These are phyloP conservation scores for Formicarius rufipectus DNA, from an alignment of 2,113 vertebrate species.

Conservation along the genomic window DNA sequence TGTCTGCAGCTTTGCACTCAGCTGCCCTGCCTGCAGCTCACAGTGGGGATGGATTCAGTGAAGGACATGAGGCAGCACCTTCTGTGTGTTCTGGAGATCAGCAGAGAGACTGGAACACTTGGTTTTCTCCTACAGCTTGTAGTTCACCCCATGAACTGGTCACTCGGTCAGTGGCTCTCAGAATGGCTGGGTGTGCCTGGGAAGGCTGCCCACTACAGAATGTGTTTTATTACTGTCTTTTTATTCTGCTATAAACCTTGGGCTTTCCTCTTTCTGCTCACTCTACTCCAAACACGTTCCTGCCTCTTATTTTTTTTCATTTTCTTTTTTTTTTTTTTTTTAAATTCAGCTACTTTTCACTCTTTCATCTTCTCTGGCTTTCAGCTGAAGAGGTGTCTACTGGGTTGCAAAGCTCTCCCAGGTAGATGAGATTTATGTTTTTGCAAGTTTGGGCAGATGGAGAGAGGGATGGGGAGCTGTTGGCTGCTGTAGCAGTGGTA, in stretches of 20 bases:
- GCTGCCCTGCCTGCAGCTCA: neutral
- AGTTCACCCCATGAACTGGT: neutral
- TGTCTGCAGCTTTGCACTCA: accelerated
- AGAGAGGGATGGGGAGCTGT: slow-evolving; percentile 28
- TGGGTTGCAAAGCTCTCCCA: slow-evolving; percentile 25
- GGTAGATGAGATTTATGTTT: slow-evolving; percentile 38
- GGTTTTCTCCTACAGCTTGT: neutral
- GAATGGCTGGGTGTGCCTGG: neutral
- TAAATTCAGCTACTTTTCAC: neutral
- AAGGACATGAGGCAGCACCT: neutral
- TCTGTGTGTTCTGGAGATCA: neutral
- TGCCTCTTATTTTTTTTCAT: neutral
- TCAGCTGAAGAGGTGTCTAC: neutral
- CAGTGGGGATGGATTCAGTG: neutral
- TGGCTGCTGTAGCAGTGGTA: neutral
- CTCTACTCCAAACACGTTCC: neutral
- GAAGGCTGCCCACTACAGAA: neutral
- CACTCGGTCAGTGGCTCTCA: accelerated
- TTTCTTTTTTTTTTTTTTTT: no score
- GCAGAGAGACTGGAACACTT: neutral
- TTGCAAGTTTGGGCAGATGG: slow-evolving; percentile 37
- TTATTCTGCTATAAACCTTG: accelerated
- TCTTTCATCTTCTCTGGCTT: neutral
- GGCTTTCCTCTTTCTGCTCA: neutral
- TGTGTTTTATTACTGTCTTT: neutral